A percentile compares a stretch with the other conserved stretches of the same genome.
These are phyloP conservation scores for Podarcis raffonei DNA, from an alignment of 2,113 vertebrate species.

Conservation along the genomic window DNA sequence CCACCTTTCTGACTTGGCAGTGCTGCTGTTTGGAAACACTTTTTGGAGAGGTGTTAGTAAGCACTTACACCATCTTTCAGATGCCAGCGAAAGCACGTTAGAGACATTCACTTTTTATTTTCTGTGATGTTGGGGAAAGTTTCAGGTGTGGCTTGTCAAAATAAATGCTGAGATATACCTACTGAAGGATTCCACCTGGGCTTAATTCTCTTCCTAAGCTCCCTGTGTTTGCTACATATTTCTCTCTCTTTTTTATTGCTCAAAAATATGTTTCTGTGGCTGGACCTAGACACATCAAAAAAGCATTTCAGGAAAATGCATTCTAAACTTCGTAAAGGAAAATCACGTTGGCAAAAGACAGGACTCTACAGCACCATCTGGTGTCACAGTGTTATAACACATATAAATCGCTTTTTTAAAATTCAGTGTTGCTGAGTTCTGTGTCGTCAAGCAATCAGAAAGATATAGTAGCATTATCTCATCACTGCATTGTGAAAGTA, in stretches of 20 bases:
- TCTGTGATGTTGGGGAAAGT: constrained; percentile 14
- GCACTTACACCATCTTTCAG: constrained; percentile 33
- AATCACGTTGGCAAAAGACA: no score
- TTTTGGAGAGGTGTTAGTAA: constrained; percentile 51
- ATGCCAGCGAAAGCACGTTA: constrained; percentile 24
- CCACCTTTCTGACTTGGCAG: constrained; percentile 74
- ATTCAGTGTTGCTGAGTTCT: no score
- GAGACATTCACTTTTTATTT: constrained; percentile 46
- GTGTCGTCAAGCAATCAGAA: no score
- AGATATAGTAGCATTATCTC: no score
- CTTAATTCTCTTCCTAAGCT: not conserved
- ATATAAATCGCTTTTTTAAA: no score
- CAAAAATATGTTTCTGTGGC: no score
- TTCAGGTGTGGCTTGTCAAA: not conserved
- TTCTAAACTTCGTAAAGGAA: no score
- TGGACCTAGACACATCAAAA: no score
- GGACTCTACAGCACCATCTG: no score
- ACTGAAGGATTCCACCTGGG: not conserved
- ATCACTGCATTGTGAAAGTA: no score
- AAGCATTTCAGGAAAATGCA: no score
- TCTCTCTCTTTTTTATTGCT: not conserved
- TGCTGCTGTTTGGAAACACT: constrained; percentile 59
- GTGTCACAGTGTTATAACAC: no score
- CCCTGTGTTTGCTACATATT: not conserved
- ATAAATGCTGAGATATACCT: constrained; percentile 6